These are phyloP conservation scores for Drosophila aldrichi DNA, from an alignment of 2,888 invertebrate genomes.

Conservation along the genomic window DNA sequence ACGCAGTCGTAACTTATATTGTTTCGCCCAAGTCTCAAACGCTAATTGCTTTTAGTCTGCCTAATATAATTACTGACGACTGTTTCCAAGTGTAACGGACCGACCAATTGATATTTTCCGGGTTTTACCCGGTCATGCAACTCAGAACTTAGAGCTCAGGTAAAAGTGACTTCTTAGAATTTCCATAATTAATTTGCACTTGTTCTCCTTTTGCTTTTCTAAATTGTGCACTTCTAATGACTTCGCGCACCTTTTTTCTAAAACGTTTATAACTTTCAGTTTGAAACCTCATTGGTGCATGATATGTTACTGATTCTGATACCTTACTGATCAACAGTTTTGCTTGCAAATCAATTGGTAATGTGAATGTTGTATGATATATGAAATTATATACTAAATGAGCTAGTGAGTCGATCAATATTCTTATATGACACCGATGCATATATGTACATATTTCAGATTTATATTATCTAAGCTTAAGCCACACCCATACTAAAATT, in stretches of 20 bases:
- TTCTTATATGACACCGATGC: background rate
- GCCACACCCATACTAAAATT: background rate
- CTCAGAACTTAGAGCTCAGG: conserved; percentile 47
- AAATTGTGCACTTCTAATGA: conserved; percentile 36
- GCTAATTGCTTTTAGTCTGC: conserved; percentile 81
- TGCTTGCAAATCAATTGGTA: background rate
- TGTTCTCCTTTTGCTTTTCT: conserved; percentile 36
- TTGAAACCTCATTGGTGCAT: conserved; percentile 6
- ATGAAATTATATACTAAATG: background rate
- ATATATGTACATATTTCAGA: background rate
- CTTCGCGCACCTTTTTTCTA: conserved; percentile 28
- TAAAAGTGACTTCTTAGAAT: conserved; percentile 59
- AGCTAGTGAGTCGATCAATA: no score
- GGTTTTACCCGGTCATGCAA: conserved; percentile 53
- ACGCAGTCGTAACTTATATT: conserved; percentile 49
- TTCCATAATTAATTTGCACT: conserved; percentile 38
- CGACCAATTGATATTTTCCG: conserved; percentile 58
- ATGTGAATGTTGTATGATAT: background rate
- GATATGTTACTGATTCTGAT: conserved; percentile 4
- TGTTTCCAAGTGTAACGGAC: conserved; percentile 31
- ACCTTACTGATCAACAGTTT: background rate
- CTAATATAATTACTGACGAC: conserved; percentile 69
- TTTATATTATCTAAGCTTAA: background rate
- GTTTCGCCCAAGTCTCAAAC: conserved; percentile 63
- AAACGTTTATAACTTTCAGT: conserved; percentile 24